A percentile compares a stretch with the other conserved stretches of the same genome.
phyloP scores from a whole-genome alignment of 2,888 invertebrate species.

The Coelinius sp. region DNA sequence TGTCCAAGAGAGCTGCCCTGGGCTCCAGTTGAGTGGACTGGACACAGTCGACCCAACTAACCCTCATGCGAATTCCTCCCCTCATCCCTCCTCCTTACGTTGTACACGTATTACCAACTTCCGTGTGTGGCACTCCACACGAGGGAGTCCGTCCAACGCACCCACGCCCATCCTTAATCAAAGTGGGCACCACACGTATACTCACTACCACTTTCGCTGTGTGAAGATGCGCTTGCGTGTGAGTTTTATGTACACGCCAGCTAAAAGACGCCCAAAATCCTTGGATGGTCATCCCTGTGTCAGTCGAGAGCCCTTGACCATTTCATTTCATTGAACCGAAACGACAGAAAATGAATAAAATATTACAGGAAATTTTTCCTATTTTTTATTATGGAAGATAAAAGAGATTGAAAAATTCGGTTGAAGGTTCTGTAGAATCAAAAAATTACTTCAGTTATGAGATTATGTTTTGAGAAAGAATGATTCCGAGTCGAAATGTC shows the following conservation, averaged over 20 bases:
- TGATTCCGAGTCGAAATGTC: too few species aligned
- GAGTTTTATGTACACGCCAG: slow-evolving; percentile 47
- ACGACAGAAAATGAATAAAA: slow-evolving; percentile 37
- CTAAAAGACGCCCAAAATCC: slow-evolving; percentile 64
- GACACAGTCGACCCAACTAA: slow-evolving; percentile 63
- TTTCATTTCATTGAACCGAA: slow-evolving; percentile 42
- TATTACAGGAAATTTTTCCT: slow-evolving; percentile 31
- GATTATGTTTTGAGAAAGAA: too few species aligned
- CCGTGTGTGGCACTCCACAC: background rate
- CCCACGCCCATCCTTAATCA: background rate
- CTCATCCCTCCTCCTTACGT: slow-evolving; percentile 47
- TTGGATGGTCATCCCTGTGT: slow-evolving; percentile 55
- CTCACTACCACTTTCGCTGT: background rate
- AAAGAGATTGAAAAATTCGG: slow-evolving; percentile 17
- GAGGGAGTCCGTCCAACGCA: background rate
- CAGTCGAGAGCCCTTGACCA: slow-evolving; percentile 26
- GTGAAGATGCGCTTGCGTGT: background rate
- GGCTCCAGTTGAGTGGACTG: slow-evolving; percentile 69
- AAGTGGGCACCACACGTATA: background rate
- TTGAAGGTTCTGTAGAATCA: too few species aligned
- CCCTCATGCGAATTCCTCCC: slow-evolving; percentile 57
- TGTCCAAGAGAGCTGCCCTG: slow-evolving; percentile 61
- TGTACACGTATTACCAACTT: slow-evolving; percentile 1
- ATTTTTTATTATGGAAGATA: slow-evolving; percentile 29
- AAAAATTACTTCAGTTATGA: too few species aligned